Base-by-base conservation (phyloP, 2,888 invertebrate species). In the Drosophila recens region DNA sequence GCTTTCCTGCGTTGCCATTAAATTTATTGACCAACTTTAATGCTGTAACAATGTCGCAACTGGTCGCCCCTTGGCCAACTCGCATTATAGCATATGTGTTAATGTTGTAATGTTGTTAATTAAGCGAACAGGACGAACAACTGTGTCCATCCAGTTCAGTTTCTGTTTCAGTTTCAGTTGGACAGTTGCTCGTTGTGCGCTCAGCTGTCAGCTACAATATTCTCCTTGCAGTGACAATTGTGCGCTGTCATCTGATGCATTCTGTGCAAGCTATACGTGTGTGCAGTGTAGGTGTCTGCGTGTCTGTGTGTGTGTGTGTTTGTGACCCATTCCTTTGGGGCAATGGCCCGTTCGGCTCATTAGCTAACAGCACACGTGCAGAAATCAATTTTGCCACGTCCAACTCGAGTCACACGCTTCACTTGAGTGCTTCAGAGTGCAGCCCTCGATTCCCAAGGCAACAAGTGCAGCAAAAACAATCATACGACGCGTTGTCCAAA, bases 321-420 rank as follows among this genome's bases (percentile, higher is more conserved):
- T n/a, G 30, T 9, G 17, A n/a, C 42, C 27, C 9, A 30, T 36
- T 54, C 67, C 65, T 30, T 48, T 48, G 53, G 62, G 53, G 71
- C 66, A 64, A 52, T 61, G 69, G 62, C 40, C 59, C 48, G 40
- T 52, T 56, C 42, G 59, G 49, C 89, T 89, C 87, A 84, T 84
- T 84, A 89, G 79, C 73, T 87, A 83, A 72, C 89, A 62, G 79
- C 71, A 79, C 84, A 84, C 87, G 84, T 84, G 84, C 87, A 81
- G 81, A 89, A 89, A 84, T 84, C 84, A 84, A 84, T 84, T 89
- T 89, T 67, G 73, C 75, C 63, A 69, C 73, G 67, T 62, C 64
- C 67, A 45, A 42, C 34, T 64, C 51, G 46, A 53, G 59, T 68
- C 27, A 42, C 67, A 61, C 69, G 57, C 68, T 38, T 17, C 61